Conservation (phyloP, 2,888 invertebrate genomes). For the Schizotus pectinicornis region DNA sequence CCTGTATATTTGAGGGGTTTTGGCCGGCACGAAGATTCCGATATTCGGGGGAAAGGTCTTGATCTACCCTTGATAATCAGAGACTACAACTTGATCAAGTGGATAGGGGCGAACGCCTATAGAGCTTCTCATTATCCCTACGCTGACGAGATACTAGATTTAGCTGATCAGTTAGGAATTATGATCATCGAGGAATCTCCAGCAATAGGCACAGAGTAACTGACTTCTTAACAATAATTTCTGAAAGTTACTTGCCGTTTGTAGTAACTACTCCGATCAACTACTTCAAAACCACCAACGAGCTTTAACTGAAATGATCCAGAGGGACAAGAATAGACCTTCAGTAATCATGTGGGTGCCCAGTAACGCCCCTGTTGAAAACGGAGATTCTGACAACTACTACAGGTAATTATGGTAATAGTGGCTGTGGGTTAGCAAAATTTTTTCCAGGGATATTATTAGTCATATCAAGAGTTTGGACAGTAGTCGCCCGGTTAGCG, state of each 20-base stretch:
- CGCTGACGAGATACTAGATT: conserved; percentile 93
- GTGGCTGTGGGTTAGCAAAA: neutral
- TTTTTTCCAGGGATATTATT: conserved; percentile 62
- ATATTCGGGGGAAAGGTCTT: conserved; percentile 91
- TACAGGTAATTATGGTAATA: conserved; percentile 68
- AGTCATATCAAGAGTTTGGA: conserved; percentile 79
- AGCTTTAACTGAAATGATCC: conserved; percentile 84
- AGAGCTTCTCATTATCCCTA: conserved; percentile 98
- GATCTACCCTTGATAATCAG: conserved; percentile 85
- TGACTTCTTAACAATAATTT: neutral
- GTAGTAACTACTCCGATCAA: conserved; percentile 69
- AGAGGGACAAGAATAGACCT: conserved; percentile 93
- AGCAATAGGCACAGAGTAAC: conserved; percentile 74
- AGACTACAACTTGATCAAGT: conserved; percentile 90
- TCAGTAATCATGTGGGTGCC: conserved; percentile 98
- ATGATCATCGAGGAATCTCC: conserved; percentile 95
- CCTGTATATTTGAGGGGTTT: conserved; percentile 91
- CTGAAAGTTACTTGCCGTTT: conserved; percentile 57
- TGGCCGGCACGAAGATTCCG: conserved; percentile 93
- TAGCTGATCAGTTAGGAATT: conserved; percentile 90
- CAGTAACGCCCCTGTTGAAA: conserved; percentile 89
- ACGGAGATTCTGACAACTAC: conserved; percentile 74
- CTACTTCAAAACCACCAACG: conserved; percentile 81
- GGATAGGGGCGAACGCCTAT: conserved; percentile 94
- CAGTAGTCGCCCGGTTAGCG: conserved; percentile 82